Evolutionary conservation across 2,888 invertebrate genomes (phyloP).

Genomic region (Polyommatus icarus): DNA sequence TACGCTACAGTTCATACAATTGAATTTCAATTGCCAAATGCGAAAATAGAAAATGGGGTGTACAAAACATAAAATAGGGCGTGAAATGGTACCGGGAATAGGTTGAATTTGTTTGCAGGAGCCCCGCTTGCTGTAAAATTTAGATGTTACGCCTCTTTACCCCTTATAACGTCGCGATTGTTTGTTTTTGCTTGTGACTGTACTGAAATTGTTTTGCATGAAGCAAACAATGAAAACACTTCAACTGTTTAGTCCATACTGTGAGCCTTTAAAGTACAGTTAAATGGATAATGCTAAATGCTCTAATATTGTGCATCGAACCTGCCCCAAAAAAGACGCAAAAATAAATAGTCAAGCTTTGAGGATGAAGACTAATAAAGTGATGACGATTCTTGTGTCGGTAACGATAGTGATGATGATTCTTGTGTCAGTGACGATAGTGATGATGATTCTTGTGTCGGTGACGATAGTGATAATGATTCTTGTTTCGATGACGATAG

Average conservation of each 20-base stretch:
- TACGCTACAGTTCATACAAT: conserved; percentile 59
- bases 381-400: too few relatives aligned
- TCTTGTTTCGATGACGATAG: too few relatives aligned
- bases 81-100: conserved; percentile 72
- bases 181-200: conserved; percentile 33
- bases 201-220: conserved; percentile 12
- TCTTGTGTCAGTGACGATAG: too few relatives aligned
- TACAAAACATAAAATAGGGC: conserved; percentile 64
- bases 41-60: conserved; percentile 47
- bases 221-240: background rate
- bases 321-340: too few relatives aligned
- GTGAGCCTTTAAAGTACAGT: background rate
- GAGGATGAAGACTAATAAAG: too few relatives aligned
- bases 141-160: conserved; percentile 58
- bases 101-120: conserved; percentile 73
- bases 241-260: background rate
- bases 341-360: too few relatives aligned
- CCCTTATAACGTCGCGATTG: conserved; percentile 49
- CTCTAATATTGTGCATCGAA: background rate
- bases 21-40: conserved; percentile 71
- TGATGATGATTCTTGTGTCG: too few relatives aligned
- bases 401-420: too few relatives aligned
- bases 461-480: too few relatives aligned
- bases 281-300: background rate
- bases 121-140: conserved; percentile 61